phyloP scores from a whole-genome alignment of 2,797 vertebrate species.

The Natrix natrix region DNA sequence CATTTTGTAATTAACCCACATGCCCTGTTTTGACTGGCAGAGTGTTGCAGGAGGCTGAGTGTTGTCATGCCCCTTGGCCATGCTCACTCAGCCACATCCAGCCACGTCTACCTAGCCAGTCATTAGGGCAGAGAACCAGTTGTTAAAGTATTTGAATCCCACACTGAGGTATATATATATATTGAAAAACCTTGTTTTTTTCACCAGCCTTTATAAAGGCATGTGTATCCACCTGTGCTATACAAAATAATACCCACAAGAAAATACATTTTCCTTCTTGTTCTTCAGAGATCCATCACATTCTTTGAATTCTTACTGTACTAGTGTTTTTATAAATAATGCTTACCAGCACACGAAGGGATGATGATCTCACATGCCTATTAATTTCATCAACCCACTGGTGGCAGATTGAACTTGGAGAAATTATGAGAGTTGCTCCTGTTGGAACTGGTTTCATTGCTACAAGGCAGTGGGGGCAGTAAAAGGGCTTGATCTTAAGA shows the following conservation, averaged over 20 bases:
- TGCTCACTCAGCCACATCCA: no score
- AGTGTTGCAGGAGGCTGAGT: no score
- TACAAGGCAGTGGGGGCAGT: constrained; percentile 98
- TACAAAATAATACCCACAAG: neutral
- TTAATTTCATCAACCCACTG: constrained; percentile 99
- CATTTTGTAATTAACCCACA: no score
- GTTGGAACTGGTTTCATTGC: constrained; percentile 95
- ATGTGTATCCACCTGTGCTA: neutral
- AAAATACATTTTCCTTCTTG: neutral
- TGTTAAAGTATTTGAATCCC: no score
- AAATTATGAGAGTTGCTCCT: constrained; percentile 95
- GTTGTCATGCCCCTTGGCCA: no score
- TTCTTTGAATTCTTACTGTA: neutral
- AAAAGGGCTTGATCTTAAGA: constrained; percentile 87
- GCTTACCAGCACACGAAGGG: constrained; percentile 89
- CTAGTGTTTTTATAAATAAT: neutral
- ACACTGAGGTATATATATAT: neutral
- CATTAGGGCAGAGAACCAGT: no score
- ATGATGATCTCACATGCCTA: constrained; percentile 89
- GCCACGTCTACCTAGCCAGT: no score
- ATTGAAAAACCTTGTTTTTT: neutral
- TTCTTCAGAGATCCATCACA: constrained; percentile 9
- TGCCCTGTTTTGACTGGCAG: no score
- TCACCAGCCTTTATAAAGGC: neutral
- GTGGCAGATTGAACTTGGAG: constrained; percentile 97